phyloP scores from a whole-genome alignment of 1,140 invertebrate species.

The Melipona quadrifasciata region DNA sequence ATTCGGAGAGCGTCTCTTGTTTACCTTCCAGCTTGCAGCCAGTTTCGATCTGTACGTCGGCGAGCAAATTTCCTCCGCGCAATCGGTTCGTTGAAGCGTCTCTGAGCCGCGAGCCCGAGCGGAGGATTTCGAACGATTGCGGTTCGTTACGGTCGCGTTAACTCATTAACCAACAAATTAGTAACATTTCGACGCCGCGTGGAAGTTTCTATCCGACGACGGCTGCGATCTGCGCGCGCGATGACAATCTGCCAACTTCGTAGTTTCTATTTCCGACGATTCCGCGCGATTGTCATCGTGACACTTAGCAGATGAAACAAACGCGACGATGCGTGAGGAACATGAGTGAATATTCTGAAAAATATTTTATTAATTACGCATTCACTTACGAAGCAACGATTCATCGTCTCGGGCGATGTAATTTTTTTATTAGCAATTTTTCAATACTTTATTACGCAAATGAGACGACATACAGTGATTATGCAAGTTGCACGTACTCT shows the following conservation, averaged over 20 bases:
- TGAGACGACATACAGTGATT: no score
- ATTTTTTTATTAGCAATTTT: no score
- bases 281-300: background rate
- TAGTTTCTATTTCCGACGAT: background rate
- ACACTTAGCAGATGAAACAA: background rate
- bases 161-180: slow-evolving; percentile 68
- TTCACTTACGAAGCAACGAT: no score
- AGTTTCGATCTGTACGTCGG: slow-evolving; percentile 17
- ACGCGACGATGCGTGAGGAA: no score
- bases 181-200: slow-evolving; percentile 55
- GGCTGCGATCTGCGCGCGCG: background rate
- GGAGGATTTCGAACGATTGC: slow-evolving; percentile 38
- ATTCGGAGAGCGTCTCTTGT: slow-evolving; percentile 18
- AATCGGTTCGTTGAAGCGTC: slow-evolving; percentile 31
- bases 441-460: no score
- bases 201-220: slow-evolving; percentile 4
- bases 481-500: no score
- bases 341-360: no score
- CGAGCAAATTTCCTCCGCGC: slow-evolving; percentile 6
- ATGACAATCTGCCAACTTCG: background rate
- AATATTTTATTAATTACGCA: no score
- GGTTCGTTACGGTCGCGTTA: slow-evolving; percentile 52
- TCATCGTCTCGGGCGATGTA: no score
- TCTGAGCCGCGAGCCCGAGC: slow-evolving; percentile 7
- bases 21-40: slow-evolving; percentile 28